Percentiles rank a stretch among this genome's conserved stretches.
These are phyloP conservation scores for Odobenus rosmarus DNA, from an alignment of 2,113 vertebrate species.

Conservation along the genomic window DNA sequence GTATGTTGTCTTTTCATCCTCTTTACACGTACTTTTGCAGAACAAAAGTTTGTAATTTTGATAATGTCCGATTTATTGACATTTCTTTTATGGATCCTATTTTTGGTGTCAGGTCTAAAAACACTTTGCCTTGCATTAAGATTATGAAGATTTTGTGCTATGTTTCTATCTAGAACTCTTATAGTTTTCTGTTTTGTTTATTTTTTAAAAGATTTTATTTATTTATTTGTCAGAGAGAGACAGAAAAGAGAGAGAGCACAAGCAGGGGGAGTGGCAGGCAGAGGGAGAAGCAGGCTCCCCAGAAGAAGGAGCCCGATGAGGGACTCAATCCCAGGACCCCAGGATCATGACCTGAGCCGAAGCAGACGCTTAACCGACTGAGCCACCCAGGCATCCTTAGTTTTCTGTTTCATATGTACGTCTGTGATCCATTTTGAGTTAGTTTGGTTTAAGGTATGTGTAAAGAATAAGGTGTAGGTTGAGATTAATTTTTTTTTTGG, in stretches of 20 bases:
- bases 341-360: no score
- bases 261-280: no score
- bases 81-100: not conserved
- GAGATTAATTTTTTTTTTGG: not conserved
- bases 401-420: no score
- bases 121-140: not conserved
- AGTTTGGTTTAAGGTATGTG: not conserved
- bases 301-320: no score
- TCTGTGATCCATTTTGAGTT: not conserved
- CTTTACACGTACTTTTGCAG: not conserved
- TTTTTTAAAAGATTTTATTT: no score
- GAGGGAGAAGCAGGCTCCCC: no score
- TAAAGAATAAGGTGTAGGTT: not conserved
- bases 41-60: not conserved
- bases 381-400: no score
- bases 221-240: no score
- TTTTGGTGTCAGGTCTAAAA: not conserved
- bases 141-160: not conserved
- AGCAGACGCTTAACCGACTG: no score
- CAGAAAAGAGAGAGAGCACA: no score
- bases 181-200: not conserved
- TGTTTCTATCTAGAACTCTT: not conserved
- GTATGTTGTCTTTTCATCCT: not conserved
- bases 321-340: no score
- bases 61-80: not conserved